Evolutionary conservation across 2,888 invertebrate genomes (phyloP).

Genomic region (Lasioglossum figueresi): DNA sequence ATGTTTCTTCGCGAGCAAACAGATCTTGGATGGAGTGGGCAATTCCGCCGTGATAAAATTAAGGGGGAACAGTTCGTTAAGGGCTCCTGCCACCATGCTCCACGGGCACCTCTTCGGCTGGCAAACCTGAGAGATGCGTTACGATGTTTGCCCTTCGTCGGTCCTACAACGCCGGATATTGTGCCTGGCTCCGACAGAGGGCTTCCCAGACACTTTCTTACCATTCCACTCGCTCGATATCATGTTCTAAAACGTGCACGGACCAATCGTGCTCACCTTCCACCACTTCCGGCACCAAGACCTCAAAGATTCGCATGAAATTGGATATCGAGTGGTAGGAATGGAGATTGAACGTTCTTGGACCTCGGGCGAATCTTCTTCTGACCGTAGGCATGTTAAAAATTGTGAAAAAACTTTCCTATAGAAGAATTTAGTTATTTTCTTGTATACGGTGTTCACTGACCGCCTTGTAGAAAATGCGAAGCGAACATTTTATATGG

Average conservation of each 20-base stretch:
- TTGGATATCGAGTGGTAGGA: neutral
- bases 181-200: constrained; percentile 9
- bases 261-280: neutral
- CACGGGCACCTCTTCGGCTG: constrained; percentile 7
- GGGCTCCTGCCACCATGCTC: constrained; percentile 2
- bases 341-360: neutral
- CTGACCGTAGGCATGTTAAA: accelerated
- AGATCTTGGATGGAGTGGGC: constrained; percentile 50
- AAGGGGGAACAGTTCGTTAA: constrained; percentile 63
- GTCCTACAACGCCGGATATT: constrained; percentile 35
- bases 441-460: too few species aligned
- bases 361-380: neutral
- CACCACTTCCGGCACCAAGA: constrained; percentile 4
- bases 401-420: too few species aligned
- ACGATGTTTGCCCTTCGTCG: constrained; percentile 49
- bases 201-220: constrained; percentile 24
- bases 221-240: constrained; percentile 14
- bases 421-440: too few species aligned
- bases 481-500: neutral
- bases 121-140: constrained; percentile 47
- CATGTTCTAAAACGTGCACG: constrained; percentile 3
- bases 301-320: neutral
- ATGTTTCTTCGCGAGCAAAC: constrained; percentile 66
- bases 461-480: neutral
- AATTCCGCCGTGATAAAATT: constrained; percentile 69